phyloP scores from a whole-genome alignment of 2,797 vertebrate genomes.

The Crenichthys baileyi region DNA sequence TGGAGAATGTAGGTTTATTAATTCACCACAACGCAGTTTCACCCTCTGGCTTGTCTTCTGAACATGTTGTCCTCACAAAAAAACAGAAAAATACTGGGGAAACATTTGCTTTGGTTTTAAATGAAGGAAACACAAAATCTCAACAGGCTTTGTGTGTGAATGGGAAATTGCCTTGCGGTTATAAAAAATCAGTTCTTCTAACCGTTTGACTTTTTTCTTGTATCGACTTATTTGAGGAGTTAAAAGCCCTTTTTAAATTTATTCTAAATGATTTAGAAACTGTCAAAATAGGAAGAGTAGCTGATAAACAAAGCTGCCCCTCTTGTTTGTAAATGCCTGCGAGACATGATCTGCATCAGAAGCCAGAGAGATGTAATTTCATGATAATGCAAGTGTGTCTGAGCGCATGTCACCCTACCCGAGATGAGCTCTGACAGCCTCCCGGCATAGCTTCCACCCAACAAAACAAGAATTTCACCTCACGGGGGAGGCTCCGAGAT shows the following conservation, averaged over 20 bases:
- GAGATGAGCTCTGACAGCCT: conserved; percentile 72
- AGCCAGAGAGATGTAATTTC: conserved; percentile 63
- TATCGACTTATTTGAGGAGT: background rate
- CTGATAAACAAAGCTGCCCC: conserved; percentile 49
- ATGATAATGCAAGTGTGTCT: conserved; percentile 63
- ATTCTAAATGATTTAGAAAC: conserved; percentile 26
- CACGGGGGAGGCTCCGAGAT: conserved; percentile 47
- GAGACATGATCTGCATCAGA: conserved; percentile 60
- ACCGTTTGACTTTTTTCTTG: background rate
- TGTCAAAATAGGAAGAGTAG: conserved; percentile 12
- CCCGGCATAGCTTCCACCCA: conserved; percentile 45
- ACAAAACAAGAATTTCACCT: conserved; percentile 57
- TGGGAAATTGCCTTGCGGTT: conserved; percentile 1
- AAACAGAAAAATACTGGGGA: conserved; percentile 25
- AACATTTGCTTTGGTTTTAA: conserved; percentile 14
- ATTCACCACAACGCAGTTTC: conserved; percentile 30
- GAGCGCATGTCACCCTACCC: conserved; percentile 60
- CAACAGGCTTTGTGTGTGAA: conserved; percentile 14
- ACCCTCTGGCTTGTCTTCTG: conserved; percentile 36
- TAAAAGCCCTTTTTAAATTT: conserved; percentile 12
- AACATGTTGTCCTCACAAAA: conserved; percentile 18
- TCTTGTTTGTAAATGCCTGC: conserved; percentile 57
- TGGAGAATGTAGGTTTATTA: conserved; percentile 28
- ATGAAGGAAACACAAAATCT: conserved; percentile 12
- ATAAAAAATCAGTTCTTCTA: background rate